Conservation (phyloP, 2,888 invertebrate species). For the Scaptomyza cyrtandrae region DNA sequence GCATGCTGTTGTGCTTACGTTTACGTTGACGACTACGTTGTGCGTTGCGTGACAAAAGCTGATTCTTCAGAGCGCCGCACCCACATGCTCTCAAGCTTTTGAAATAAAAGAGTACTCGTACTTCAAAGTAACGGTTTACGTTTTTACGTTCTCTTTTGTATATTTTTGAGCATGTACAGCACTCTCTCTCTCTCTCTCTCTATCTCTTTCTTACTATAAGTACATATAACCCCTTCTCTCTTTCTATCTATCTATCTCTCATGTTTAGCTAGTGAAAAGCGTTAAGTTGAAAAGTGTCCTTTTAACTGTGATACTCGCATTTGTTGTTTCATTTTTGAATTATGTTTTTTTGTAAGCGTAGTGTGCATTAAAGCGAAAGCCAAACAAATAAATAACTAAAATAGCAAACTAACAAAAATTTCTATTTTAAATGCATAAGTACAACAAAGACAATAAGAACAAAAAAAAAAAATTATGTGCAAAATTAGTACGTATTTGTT, state of each 20-base stretch:
- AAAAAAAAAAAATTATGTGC: constrained; percentile 57
- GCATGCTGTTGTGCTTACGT: constrained; percentile 62
- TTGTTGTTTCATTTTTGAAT: constrained; percentile 50
- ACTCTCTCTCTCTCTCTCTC: constrained; percentile 58
- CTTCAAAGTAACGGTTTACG: constrained; percentile 37
- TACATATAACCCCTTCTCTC: constrained; percentile 36
- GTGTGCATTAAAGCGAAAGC: constrained; percentile 74
- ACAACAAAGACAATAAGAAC: constrained; percentile 56
- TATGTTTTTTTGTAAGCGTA: constrained; percentile 68
- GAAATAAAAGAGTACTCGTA: constrained; percentile 24
- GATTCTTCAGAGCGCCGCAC: constrained; percentile 36
- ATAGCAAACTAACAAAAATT: constrained; percentile 76
- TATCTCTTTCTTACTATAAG: constrained; percentile 30
- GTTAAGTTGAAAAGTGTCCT: constrained; percentile 66
- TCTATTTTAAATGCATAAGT: constrained; percentile 73
- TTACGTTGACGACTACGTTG: constrained; percentile 39
- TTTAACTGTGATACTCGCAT: constrained; percentile 70
- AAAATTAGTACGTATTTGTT: constrained; percentile 77
- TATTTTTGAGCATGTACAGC: constrained; percentile 75
- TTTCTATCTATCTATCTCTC: constrained; percentile 43
- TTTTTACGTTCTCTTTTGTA: constrained; percentile 66
- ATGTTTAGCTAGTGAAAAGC: constrained; percentile 74
- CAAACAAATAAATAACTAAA: constrained; percentile 77
- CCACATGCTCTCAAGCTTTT: constrained; percentile 42
- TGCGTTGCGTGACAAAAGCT: constrained; percentile 42